Evolutionary conservation across 2,888 invertebrate genomes (phyloP), one percentile per base, ranked within the genome.

Genomic region (Cyrtodaria siliqua): DNA sequence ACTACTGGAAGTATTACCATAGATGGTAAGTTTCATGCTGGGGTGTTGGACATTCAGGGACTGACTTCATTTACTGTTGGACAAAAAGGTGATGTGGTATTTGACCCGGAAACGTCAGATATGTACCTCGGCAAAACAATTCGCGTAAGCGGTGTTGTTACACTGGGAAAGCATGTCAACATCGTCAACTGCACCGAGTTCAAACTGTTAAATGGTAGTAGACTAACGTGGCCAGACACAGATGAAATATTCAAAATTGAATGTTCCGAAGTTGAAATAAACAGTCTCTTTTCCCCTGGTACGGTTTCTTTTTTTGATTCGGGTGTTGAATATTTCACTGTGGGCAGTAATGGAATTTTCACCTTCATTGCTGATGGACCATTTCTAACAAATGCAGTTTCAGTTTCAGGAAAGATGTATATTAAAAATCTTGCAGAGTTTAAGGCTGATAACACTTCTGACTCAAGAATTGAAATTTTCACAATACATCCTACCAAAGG

Each of bases 241-340:
- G 38, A 52, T 8, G 73, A 83, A 20, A 64, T 53, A n/a, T 64
- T 82, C 12, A 79, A 61, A n/a, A 27, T 87, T 26, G 83, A 82
- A 57, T 87, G 87, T 75, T 40, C 29, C 8, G 61, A 44, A 16
- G 79, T 87, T 14, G 74, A 73, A 52, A 79, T 87, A 20, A 84
- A 87, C 63, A 82, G 81, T 9, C 38, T 44, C 2, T 84, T 87
- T 61, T 47, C 73, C 9, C 79, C 84, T 4, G 82, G 81, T 14
- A 69, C 24, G 14, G 66, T 87, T 4, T 63, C 71, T 9, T 83
- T 86, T 55, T n/a, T 33, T 33, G 85, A 79, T 24, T 23, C 18
- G 1, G 84, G 83, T 33, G 57, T 83, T 20, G 61, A 72, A 18
- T 56, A 57, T 42, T 60, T 83, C 0, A 38, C 63, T 2, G 72